Evolutionary conservation across 2,113 vertebrate species (phyloP), one percentile per base, ranked within the genome.

Genomic region (Gobio gobio): DNA sequence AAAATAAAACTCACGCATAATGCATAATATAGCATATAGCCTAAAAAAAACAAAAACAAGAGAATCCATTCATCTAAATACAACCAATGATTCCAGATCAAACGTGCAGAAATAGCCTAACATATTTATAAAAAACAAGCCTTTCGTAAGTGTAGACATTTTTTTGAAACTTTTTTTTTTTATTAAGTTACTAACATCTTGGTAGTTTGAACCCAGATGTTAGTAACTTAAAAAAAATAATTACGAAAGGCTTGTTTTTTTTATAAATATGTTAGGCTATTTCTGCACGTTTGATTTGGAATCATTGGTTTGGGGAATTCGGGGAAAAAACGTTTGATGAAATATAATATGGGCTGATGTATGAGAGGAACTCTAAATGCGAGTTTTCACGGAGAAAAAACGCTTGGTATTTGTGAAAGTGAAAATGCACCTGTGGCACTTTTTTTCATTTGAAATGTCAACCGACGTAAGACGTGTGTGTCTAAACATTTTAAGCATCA

Each of bases 361-460:
- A 59, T 75, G 73, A 86, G 73, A 68, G 83, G 77, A 73, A 78
- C 75, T 66, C 54, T 83, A 80, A 76, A 87, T 74, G 88, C 73
- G 66, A 59, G 83, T 85, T 89, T 83, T 87, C 86, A 89, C 85
- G 84, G 88, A 82, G 54, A 78, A 29, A 66, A 87, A 77, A 86
- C 82, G 78, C 80, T 80, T 61, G 84, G 56, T 74, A 84, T 84
- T 86, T 81, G 78, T 76, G 81, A 84, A 72, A 86, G 79, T 63
- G 78, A 74, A 82, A 76, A 70, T 85, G 78, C 75, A 87, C 82
- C 76, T 80, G 73, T 63, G 78, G 58, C 58, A 63, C 78, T 58
- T 58, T 59, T 20, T 76, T 76, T 5, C 24, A 22, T 49, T 14
- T 49, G 33, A 56, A 29, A 47, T 47, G 14, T n/a, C 58, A 63